Conservation (phyloP, 1,140 invertebrate genomes). For the Argopecten irradians region DNA sequence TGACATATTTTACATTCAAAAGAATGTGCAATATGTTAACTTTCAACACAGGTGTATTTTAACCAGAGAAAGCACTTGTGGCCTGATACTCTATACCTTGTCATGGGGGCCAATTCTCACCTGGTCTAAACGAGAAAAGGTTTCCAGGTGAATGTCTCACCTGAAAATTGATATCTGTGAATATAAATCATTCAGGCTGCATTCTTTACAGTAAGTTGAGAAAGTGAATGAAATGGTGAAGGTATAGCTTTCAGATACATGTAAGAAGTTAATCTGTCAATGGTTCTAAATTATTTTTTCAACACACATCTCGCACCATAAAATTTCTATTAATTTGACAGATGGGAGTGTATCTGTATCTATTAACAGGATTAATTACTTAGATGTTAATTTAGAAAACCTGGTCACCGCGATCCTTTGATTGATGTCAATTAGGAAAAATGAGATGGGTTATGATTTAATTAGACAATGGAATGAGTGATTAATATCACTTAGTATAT, state of each 20-base stretch:
- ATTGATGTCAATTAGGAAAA: not conserved
- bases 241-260: not conserved
- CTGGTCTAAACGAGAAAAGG: not conserved
- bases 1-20: not conserved
- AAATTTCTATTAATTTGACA: not conserved
- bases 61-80: not conserved
- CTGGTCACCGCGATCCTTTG: not conserved
- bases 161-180: not conserved
- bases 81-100: not conserved
- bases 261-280: not conserved
- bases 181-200: not conserved
- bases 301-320: not conserved
- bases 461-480: not conserved
- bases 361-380: not conserved
- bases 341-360: not conserved
- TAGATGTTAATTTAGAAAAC: not conserved
- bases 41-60: slow-evolving; percentile 9
- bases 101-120: not conserved
- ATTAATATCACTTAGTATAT: not conserved
- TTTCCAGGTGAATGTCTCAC: slow-evolving; percentile 2
- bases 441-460: not conserved
- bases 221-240: not conserved
- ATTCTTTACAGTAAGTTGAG: not conserved
- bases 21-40: not conserved
- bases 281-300: not conserved